phyloP scores from a whole-genome alignment of 2,113 vertebrate species.

The Psilopsiagon aymara region DNA sequence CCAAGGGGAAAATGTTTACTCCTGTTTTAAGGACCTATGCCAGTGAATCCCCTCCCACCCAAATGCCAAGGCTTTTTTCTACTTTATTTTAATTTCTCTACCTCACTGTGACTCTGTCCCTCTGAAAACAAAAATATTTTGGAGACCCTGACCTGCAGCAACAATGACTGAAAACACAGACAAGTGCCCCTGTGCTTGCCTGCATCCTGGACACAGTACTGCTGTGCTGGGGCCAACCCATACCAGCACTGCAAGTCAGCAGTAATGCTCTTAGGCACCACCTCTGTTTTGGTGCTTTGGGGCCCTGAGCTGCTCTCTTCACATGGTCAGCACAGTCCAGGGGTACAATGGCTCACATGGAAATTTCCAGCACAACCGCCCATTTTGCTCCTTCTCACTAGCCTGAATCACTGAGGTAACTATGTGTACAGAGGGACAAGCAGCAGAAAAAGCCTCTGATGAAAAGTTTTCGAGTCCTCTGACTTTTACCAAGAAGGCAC shows the following conservation, averaged over 20 bases:
- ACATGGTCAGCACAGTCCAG: neutral
- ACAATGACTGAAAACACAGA: neutral
- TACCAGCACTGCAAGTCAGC: neutral
- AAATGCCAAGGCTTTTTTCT: neutral
- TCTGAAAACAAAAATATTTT: neutral
- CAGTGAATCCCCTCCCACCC: neutral
- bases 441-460: neutral
- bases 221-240: neutral
- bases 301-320: neutral
- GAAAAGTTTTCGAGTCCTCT: fast-evolving
- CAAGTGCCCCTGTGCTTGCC: fast-evolving
- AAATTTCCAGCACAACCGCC: neutral
- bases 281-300: neutral
- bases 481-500: neutral
- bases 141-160: neutral
- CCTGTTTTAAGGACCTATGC: neutral
- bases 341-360: fast-evolving
- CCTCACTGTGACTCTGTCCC: neutral
- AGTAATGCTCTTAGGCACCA: neutral
- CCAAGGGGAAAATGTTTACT: neutral
- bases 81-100: neutral
- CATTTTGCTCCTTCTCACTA: fast-evolving
- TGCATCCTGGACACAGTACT: fast-evolving
- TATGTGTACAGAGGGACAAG: neutral
- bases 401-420: neutral